Conservation (phyloP, 2,888 invertebrate genomes). For the Pollenia griseotomentosa region DNA sequence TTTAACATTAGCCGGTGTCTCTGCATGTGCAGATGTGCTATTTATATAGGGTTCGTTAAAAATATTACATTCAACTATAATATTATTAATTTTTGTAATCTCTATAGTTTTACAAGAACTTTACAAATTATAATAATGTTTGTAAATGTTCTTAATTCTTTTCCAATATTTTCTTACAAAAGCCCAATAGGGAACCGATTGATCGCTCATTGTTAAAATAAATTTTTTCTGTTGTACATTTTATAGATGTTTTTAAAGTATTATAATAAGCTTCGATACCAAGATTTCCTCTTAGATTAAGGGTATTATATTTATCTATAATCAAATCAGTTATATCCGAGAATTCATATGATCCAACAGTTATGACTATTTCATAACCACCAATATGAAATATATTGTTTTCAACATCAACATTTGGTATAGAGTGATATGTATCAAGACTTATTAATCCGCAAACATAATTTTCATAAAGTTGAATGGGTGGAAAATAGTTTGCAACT, state of each 20-base stretch:
- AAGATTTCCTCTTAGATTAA: slow-evolving; percentile 34
- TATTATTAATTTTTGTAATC: slow-evolving; percentile 76
- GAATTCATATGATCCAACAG: slow-evolving; percentile 60
- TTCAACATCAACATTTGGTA: slow-evolving; percentile 61
- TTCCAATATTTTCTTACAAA: slow-evolving; percentile 2
- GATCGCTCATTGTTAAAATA: slow-evolving; percentile 59
- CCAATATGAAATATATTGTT: slow-evolving; percentile 56
- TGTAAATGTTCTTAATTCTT: slow-evolving; percentile 1
- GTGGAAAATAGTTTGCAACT: slow-evolving; percentile 56
- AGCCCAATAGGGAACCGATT: slow-evolving; percentile 11
- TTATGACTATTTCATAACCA: slow-evolving; percentile 36
- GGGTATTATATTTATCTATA: slow-evolving; percentile 14
- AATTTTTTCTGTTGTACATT: slow-evolving; percentile 70
- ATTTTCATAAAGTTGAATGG: slow-evolving; percentile 15
- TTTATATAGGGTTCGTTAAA: slow-evolving; percentile 68
- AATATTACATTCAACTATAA: slow-evolving; percentile 65
- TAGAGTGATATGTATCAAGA: slow-evolving; percentile 60
- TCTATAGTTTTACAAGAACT: slow-evolving; percentile 78
- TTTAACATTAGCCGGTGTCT: slow-evolving; percentile 79
- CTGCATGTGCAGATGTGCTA: slow-evolving; percentile 76
- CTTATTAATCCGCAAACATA: slow-evolving; percentile 66
- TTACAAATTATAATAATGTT: too few species aligned
- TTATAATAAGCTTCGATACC: slow-evolving; percentile 29
- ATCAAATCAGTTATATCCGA: slow-evolving; percentile 45
- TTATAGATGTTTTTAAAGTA: slow-evolving; percentile 43